Evolutionary conservation across 1,140 invertebrate genomes (phyloP), one percentile per base, ranked within the genome.

Genomic region (Liolophura sinensis): DNA sequence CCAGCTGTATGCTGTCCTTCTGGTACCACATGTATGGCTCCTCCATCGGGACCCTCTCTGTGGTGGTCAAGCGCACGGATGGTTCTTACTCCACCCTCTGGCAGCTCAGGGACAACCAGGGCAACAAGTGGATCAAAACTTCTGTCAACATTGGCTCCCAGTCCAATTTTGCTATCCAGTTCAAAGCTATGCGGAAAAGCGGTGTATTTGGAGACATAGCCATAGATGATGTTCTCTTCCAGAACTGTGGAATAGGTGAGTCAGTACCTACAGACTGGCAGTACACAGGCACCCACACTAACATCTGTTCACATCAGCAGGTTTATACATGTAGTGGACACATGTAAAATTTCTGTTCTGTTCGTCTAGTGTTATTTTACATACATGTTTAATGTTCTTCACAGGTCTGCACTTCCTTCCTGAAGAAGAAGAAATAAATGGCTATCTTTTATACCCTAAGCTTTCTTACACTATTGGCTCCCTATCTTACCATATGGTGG

Each of bases 11-110:
- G 70, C 58, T 83, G 66, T 63, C 78, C 47, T 80, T 81, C 72
- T 80, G 76, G 74, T 74, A 76, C 66, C 73, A 75, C 67, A 83
- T 83, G 80, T 76, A 79, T 65, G 82, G 82, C 3, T 25, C 47
- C 12, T 62, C 71, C 15, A 76, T 78, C 24, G 79, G 78, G 12
- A 70, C 57, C 14, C 76, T 83, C 31, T 70, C 80, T 77, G 77
- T 85, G 77, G 59, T 48, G 20, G 22, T 56, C 6, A 59, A 66
- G n/a, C 50, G 61, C 3, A 27, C 48, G 11, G 40, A 51, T 9
- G 64, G 62, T 15, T 50, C 51, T 7, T 24, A 58, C 60, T 24
- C 49, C 27, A 50, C 58, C 9, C 51, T 68, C 22, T 77, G 75
- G 77, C 60, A 64, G n/a, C 52, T 69, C 60, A 54, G 64, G 50